phyloP scores from a whole-genome alignment of 1,140 invertebrate genomes.

The Mycetomoellerius zeteki region DNA sequence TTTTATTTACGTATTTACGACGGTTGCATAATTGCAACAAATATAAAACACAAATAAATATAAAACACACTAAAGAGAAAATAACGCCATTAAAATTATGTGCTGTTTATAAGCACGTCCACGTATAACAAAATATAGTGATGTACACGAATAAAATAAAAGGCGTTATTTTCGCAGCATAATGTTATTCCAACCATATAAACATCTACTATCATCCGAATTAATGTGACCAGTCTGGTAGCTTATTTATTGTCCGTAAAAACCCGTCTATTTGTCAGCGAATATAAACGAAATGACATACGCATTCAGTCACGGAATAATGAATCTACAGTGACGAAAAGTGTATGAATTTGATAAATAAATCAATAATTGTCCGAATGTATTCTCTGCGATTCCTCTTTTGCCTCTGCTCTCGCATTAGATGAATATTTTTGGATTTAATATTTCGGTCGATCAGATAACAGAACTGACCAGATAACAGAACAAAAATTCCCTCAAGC shows the following conservation, averaged over 20 bases:
- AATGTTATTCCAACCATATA: constrained; percentile 12
- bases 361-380: constrained; percentile 37
- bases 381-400: not conserved
- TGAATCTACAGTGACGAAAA: constrained; percentile 4
- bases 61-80: not conserved
- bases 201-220: constrained; percentile 19
- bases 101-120: not conserved
- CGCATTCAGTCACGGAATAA: not conserved
- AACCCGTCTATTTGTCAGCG: constrained; percentile 16
- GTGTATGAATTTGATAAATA: constrained; percentile 38
- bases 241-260: constrained; percentile 47
- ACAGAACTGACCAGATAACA: not conserved
- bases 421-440: constrained; percentile 17
- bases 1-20: not conserved
- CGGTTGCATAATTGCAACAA: not conserved
- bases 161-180: constrained; percentile 34
- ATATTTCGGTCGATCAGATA: not conserved
- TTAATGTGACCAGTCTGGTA: constrained; percentile 18
- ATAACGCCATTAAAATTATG: constrained; percentile 8
- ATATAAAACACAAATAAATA: constrained; percentile 8
- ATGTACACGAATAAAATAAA: constrained; percentile 27
- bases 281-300: constrained; percentile 13
- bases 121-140: not conserved
- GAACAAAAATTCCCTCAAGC: not conserved
- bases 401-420: not conserved